Conservation (phyloP, 1,140 invertebrate genomes). For the Pachypsylla venusta region DNA sequence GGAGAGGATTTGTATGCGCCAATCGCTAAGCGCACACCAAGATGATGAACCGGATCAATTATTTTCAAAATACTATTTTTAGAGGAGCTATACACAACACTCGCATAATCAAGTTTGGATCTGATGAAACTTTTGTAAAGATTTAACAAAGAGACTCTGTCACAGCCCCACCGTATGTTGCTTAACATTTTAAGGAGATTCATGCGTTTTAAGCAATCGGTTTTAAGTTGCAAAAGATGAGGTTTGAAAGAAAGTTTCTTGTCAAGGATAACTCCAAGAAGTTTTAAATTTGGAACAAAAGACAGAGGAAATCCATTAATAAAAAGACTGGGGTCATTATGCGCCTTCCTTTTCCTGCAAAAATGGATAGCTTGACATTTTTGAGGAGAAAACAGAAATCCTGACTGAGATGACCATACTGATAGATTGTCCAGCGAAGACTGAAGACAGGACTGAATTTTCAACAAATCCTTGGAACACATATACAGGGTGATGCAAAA, state of each 20-base stretch:
- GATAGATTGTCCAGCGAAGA: not conserved
- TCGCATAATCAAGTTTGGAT: constrained; percentile 10
- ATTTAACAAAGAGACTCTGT: not conserved
- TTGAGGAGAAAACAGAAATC: constrained; percentile 8
- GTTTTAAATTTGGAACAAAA: not conserved
- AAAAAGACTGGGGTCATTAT: not conserved
- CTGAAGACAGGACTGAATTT: not conserved
- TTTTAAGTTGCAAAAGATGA: constrained; percentile 5
- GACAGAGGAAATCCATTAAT: not conserved
- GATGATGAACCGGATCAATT: constrained; percentile 2
- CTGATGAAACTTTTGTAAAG: not conserved
- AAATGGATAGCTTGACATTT: constrained; percentile 5
- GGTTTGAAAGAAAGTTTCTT: not conserved
- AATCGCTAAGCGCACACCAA: not conserved
- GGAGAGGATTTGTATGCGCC: not conserved
- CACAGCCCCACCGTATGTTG: not conserved
- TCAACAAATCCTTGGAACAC: not conserved
- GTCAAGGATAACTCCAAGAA: constrained; percentile 1
- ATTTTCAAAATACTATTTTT: not conserved
- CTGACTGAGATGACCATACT: not conserved
- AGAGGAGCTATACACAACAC: not conserved
- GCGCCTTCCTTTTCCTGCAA: not conserved
- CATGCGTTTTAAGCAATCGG: not conserved
- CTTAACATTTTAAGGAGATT: constrained; percentile 4
- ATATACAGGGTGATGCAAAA: not conserved